Evolutionary conservation across 2,888 invertebrate genomes (phyloP).

Genomic region (Mimumesa dahlbomi): DNA sequence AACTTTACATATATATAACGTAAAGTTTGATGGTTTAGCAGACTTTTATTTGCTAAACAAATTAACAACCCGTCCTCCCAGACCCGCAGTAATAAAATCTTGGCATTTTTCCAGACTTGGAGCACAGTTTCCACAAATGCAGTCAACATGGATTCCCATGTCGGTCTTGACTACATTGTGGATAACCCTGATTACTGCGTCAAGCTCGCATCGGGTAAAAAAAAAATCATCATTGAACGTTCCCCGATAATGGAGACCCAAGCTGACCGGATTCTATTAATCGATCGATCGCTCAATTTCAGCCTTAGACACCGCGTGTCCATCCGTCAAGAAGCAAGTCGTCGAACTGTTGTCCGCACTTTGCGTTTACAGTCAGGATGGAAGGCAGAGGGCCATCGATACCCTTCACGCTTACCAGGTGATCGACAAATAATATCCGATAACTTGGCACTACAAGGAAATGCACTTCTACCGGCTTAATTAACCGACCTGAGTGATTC

Average conservation of each 20-base stretch:
- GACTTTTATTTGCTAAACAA: no score
- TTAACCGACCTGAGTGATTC: conserved; percentile 4
- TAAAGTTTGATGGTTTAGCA: no score
- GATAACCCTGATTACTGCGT: conserved; percentile 95
- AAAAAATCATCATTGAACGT: no score
- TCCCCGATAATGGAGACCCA: conserved; percentile 5
- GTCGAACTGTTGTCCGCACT: conserved; percentile 96
- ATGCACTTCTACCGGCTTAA: not conserved
- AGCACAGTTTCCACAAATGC: conserved; percentile 71
- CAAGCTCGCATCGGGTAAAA: conserved; percentile 90
- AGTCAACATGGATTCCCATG: conserved; percentile 91
- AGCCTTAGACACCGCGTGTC: conserved; percentile 94
- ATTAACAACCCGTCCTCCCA: no score
- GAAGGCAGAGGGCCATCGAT: conserved; percentile 92
- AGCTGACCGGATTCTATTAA: no score
- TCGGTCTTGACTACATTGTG: conserved; percentile 96
- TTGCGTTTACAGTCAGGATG: conserved; percentile 96
- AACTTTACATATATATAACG: no score
- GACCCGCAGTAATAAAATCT: no score
- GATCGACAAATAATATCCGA: conserved; percentile 12
- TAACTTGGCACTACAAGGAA: no score
- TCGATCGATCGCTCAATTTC: conserved; percentile 80
- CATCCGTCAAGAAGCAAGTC: conserved; percentile 97
- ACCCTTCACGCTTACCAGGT: conserved; percentile 97
- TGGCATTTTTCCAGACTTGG: conserved; percentile 56